Base-by-base conservation (phyloP, 2,113 vertebrate genomes). In the Amphilophus citrinellus region DNA sequence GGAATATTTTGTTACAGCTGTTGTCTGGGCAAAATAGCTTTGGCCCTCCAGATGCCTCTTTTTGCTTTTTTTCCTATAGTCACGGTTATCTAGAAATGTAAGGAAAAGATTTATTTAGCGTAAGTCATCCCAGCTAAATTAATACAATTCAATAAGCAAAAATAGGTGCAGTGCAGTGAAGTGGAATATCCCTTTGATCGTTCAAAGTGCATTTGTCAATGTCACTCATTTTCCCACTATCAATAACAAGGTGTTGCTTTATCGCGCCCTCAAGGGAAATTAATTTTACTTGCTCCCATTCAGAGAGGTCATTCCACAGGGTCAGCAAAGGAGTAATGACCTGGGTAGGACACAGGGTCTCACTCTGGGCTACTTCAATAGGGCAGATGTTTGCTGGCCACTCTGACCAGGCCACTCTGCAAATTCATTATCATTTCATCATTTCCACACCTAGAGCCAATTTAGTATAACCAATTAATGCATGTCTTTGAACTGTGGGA, bases 1-100 rank as follows among this genome's bases (percentile, higher is more conserved):
- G 84, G 84, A 57, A 86, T 82, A 87, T 86, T 84, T 62, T 35
- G 15, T 88, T 87, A 53, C 84, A 76, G 42, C 24, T 42, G 58
- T 8, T 82, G 61, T 63, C 30, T n/a, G 14, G 42, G 14, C 22
- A 80, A 47, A 50, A 18, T 17, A 24, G 18, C 9, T 80, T 39
- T 57, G 61, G 0, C n/a, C 5, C 11, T 6, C 60, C 7, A 32
- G 10, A 56, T 9, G 20, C 50, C 7, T 10, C 10, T 8, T 4
- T 50, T 17, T 39, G 8, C 8, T 62, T 60, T 78, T 78, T 30
- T 2, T 10, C 17, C 47, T 35, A 22, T 3, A 13, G 11, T 60
- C 7, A 18, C 44, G 44, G 3, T 30, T 11, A 76, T 71, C 18
- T 13, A 27, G 5, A 77, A 7, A 76, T 47, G 76, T 4, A 11